Evolutionary conservation across 2,113 vertebrate genomes (phyloP).

Genomic region (Chaetodon auriga): DNA sequence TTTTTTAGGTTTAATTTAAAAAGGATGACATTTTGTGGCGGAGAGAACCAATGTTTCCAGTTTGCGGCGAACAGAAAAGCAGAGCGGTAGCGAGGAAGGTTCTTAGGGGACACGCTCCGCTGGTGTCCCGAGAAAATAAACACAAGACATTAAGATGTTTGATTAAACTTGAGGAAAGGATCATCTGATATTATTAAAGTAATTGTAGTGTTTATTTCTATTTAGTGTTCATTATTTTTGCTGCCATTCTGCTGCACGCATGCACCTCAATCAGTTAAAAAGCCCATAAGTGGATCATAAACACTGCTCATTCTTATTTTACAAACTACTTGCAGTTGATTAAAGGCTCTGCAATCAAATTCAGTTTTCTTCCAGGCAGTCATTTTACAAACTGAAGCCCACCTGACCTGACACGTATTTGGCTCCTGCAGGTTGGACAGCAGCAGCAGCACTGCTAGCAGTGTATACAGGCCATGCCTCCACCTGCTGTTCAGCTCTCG

Average conservation of each 20-base stretch:
- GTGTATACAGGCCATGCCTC: conserved; percentile 62
- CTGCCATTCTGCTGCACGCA: conserved; percentile 2
- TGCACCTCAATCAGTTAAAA: neutral
- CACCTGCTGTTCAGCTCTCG: conserved; percentile 69
- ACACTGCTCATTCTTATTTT: neutral
- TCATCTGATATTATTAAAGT: conserved; percentile 53
- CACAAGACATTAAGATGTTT: conserved; percentile 66
- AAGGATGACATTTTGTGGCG: conserved; percentile 71
- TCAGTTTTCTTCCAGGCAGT: neutral
- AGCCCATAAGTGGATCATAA: neutral
- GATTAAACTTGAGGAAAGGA: conserved; percentile 63
- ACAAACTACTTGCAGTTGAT: conserved; percentile 14
- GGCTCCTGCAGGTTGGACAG: conserved; percentile 24
- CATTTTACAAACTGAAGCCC: conserved; percentile 21
- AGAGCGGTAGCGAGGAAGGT: conserved; percentile 49
- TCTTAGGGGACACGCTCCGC: conserved; percentile 53
- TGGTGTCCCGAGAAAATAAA: conserved; percentile 66
- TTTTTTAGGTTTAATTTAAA: conserved; percentile 74
- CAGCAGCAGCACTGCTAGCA: conserved; percentile 6
- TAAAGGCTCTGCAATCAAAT: conserved; percentile 18
- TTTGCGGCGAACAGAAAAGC: conserved; percentile 65
- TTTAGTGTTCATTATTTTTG: conserved; percentile 18
- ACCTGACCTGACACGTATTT: conserved; percentile 34
- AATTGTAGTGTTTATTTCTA: conserved; percentile 60
- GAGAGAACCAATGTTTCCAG: conserved; percentile 70